Conservation (phyloP, 2,113 vertebrate genomes). For the Tympanuchus pallidicinctus region DNA sequence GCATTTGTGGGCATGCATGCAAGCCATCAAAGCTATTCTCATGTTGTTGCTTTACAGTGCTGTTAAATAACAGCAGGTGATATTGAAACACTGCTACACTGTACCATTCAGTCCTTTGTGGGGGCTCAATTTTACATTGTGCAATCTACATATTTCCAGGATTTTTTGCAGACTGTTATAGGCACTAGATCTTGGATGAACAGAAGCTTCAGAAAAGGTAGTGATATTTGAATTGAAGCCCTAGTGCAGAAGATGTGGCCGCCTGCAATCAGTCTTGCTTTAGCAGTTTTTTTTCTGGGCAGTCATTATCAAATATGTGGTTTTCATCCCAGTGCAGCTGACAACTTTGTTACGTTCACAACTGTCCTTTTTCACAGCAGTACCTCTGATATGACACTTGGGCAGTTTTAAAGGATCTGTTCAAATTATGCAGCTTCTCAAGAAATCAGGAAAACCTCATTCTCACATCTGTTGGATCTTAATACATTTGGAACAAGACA, state of each 20-base stretch:
- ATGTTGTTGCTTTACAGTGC: neutral
- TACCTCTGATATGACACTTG: neutral
- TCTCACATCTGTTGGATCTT: neutral
- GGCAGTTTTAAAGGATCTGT: neutral
- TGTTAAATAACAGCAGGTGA: neutral
- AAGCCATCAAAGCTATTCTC: neutral
- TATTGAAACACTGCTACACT: neutral
- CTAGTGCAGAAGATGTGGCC: neutral
- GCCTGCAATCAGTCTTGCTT: neutral
- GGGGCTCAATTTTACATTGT: neutral
- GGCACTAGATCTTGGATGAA: neutral
- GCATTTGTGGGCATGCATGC: neutral
- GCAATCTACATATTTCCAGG: fast-evolving
- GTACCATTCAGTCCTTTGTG: neutral
- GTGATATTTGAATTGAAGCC: neutral
- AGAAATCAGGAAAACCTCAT: neutral
- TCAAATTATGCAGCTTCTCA: neutral
- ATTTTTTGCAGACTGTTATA: neutral
- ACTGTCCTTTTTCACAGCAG: neutral
- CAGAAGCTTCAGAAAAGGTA: neutral
- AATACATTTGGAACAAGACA: neutral
- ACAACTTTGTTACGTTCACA: neutral
- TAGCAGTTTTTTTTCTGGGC: neutral
- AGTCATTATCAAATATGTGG: neutral
- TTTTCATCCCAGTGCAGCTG: neutral